These are phyloP conservation scores for Elymnias hypermnestra DNA, from an alignment of 1,140 invertebrate genomes.

Conservation along the genomic window DNA sequence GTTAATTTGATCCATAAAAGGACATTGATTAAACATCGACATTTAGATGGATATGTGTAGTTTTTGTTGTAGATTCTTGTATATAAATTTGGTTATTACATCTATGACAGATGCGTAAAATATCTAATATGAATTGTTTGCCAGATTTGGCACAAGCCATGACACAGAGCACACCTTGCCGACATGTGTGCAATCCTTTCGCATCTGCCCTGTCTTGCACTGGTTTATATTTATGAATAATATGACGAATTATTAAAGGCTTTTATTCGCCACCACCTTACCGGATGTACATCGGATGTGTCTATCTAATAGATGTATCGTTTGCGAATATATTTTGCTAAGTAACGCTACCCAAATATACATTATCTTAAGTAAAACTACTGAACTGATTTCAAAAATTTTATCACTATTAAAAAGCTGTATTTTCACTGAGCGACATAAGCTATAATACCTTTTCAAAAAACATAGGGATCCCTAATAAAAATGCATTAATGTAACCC, in stretches of 20 bases:
- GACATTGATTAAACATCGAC: too few relatives aligned
- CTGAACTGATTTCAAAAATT: too few relatives aligned
- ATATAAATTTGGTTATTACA: too few relatives aligned
- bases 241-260: slow-evolving; percentile 70
- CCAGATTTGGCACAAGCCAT: slow-evolving; percentile 63
- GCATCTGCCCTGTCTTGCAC: slow-evolving; percentile 69
- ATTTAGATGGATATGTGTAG: too few relatives aligned
- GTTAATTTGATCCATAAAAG: too few relatives aligned
- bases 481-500: too few relatives aligned
- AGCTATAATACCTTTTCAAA: too few relatives aligned
- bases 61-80: too few relatives aligned
- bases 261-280: slow-evolving; percentile 66
- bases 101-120: slow-evolving; percentile 31
- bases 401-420: too few relatives aligned
- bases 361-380: too few relatives aligned
- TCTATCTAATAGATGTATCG: slow-evolving; percentile 40
- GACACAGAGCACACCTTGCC: slow-evolving; percentile 52
- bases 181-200: slow-evolving; percentile 72
- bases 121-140: slow-evolving; percentile 22
- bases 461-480: too few relatives aligned
- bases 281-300: slow-evolving; percentile 67
- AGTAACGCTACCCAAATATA: neutral
- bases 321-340: slow-evolving; percentile 33
- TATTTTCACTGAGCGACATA: too few relatives aligned
- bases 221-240: slow-evolving; percentile 74